Evolutionary conservation across 2,888 invertebrate species (phyloP).

Genomic region (Smittia aterrima): DNA sequence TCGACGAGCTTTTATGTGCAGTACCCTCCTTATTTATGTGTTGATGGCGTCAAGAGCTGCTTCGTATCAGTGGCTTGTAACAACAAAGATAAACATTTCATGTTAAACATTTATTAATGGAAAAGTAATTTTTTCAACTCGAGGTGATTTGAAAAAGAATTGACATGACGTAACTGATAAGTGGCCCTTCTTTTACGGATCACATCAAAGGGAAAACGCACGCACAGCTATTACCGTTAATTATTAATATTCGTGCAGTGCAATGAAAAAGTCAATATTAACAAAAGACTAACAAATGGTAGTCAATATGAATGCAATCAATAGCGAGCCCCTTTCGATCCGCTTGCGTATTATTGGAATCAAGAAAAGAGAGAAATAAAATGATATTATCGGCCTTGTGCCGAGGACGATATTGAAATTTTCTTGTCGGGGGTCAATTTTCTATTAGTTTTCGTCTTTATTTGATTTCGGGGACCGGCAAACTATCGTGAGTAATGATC

Average conservation of each 20-base stretch:
- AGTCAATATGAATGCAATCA: not conserved
- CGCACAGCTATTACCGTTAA: conserved; percentile 21
- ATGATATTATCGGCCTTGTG: conserved; percentile 29
- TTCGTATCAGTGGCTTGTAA: not conserved
- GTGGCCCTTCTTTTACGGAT: too few relatives aligned
- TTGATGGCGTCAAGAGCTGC: not conserved
- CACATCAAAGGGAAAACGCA: too few relatives aligned
- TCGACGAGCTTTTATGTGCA: not conserved
- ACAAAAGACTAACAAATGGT: conserved; percentile 36
- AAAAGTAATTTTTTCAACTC: too few relatives aligned
- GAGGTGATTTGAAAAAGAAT: too few relatives aligned
- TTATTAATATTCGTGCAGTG: conserved; percentile 35
- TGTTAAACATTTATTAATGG: not conserved
- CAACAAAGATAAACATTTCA: not conserved
- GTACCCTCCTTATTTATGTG: not conserved
- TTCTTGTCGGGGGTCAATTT: conserved; percentile 34
- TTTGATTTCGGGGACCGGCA: not conserved
- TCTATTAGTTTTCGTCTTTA: conserved; percentile 17
- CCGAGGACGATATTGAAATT: conserved; percentile 4
- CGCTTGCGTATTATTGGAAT: not conserved
- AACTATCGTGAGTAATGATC: conserved; percentile 32
- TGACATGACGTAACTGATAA: too few relatives aligned
- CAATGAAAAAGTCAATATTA: conserved; percentile 3
- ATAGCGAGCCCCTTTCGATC: not conserved
- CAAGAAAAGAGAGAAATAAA: conserved; percentile 21